Evolutionary conservation across 1,140 invertebrate genomes (phyloP).

Genomic region (Hormaphis cornu): DNA sequence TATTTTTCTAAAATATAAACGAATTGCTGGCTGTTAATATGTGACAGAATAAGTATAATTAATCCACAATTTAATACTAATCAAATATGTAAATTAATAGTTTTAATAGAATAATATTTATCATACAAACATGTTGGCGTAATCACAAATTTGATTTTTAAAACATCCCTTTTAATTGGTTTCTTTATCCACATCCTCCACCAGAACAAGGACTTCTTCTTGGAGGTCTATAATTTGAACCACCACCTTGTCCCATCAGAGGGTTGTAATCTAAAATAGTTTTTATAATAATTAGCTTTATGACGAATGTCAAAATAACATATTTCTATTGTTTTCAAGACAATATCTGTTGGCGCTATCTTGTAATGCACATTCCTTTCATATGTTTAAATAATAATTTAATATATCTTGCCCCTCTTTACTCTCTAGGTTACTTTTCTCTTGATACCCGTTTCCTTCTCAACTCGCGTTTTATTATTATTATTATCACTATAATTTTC

Average conservation of each 20-base stretch:
- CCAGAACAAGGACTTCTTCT: constrained; percentile 35
- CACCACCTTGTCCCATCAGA: constrained; percentile 35
- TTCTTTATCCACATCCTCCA: constrained; percentile 36
- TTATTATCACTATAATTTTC: too few species aligned
- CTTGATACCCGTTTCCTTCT: too few species aligned
- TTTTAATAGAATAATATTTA: not conserved
- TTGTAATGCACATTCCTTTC: not conserved
- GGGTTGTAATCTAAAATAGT: constrained; percentile 36
- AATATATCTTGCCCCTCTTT: not conserved
- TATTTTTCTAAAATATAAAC: too few species aligned
- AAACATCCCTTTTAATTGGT: not conserved
- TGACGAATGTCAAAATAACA: not conserved
- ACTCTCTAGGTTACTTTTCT: not conserved
- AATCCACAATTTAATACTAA: not conserved
- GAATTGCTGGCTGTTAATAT: too few species aligned
- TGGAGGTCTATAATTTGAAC: constrained; percentile 34
- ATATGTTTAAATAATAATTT: not conserved
- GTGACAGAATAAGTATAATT: too few species aligned
- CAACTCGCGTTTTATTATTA: too few species aligned
- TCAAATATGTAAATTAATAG: not conserved
- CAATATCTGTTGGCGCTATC: not conserved
- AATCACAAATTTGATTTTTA: too few species aligned
- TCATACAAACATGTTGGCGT: too few species aligned
- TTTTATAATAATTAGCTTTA: not conserved
- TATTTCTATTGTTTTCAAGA: not conserved